Evolutionary conservation across 2,113 vertebrate genomes (phyloP), one percentile per base, ranked within the genome.

Genomic region (Canis aureus): DNA sequence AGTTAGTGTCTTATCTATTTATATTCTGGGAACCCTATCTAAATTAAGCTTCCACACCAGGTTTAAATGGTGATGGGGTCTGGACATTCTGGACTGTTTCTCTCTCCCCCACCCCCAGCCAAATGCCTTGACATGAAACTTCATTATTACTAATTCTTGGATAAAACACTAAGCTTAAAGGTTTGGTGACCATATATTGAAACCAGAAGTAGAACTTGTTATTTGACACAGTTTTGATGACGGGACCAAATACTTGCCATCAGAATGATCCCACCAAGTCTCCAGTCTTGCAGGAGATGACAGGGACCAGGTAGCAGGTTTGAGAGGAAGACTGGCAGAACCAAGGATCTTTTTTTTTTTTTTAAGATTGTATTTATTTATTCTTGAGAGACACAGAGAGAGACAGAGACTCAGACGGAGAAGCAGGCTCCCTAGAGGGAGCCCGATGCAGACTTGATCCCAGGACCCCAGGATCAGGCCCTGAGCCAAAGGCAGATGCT

Each of bases 1-100:
- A 67, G 7, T n/a, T 62, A 57, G 69, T 59, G 64, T 81, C 86
- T 51, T 88, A n/a, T 60, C 95, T 94, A 95, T 94, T 98, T 97
- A 62, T 97, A 85, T 59, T 81, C 81, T 91, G 73, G 66, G 55
- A 94, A 76, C 35, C n/a, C 84, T 92, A 13, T 85, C 81, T 89
- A 96, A 93, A 96, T 96, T 51, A 94, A 89, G 80, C 76, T 82
- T 79, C 17, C 67, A 84, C 35, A 89, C 53, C 66, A 88, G 89
- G 32, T n/a, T 71, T 74, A 60, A 35, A 22, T 49, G 16, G 7
- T 35, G 19, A 55, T 12, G 49, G 38, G 49, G 0, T 74, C 88
- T 88, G 53, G 25, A 51, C 20, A 15, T 89, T 51, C 92, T 57
- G 23, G 7, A 55, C 38, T 25, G 4, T 92, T 74, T 83, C 35